Base-by-base conservation (phyloP, 2,888 invertebrate species). In the Scaptomyza caliginosa region DNA sequence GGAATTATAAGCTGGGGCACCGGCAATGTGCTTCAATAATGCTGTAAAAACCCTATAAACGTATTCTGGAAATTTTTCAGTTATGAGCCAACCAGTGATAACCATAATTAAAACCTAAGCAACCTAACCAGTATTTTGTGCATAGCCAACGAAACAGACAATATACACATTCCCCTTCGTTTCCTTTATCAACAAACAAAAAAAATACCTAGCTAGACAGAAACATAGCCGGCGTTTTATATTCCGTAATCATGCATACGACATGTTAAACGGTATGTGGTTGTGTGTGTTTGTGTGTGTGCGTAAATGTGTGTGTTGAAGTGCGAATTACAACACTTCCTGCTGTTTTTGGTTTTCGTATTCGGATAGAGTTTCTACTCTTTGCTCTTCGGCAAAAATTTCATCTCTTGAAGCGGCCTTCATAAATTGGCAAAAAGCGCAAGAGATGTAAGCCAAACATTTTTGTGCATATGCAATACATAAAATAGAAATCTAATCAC, bases 311-410 rank as follows among this genome's bases (percentile, higher is more conserved):
- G 55, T 65, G 38, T 70, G 82, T 43, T 58, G 57, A 76, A 79
- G 82, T 80, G 82, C 74, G 77, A 80, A 82, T 79, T 76, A 79
- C 71, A 74, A 79, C 79, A 80, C 79, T 76, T 79, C 51, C 65
- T 74, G 71, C 56, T 59, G 68, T 45, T 58, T 54, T 63, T 34
- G 45, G 16, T 58, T 55, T 55, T 34, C 5, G 16, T 58, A 52
- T 46, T 65, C 66, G 30, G 11, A 28, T 38, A n/a, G 49, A 54
- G 46, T 19, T 49, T 36, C 30, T 30, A 16, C 32, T 13, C 32
- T 45, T 26, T 23, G 28, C 6, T 19, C 32, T 24, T 5, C 10
- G 7, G 2, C 26, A 8, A 7, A 2, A 21, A 19, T 26, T 23
- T 13, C n/a, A 38, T 48, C 6, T 63, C 23, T 3, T 36, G 28